Evolutionary conservation across 1,140 invertebrate species (phyloP).

Genomic region (Babylonia areolata): DNA sequence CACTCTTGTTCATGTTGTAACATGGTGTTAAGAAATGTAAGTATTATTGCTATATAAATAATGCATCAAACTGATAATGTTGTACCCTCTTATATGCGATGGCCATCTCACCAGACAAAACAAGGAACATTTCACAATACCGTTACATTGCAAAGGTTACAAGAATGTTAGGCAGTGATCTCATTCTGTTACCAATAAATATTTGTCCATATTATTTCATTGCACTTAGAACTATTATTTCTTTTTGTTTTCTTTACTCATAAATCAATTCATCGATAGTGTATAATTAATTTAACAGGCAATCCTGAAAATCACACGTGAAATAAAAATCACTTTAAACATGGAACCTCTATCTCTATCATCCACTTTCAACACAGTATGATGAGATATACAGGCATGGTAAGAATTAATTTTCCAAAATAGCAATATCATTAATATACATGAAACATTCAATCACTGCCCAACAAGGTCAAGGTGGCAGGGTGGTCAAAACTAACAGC

Average conservation of each 20-base stretch:
- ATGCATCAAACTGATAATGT: background rate
- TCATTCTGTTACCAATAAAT: background rate
- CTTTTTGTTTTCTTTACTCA: too few relatives aligned
- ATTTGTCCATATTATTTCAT: background rate
- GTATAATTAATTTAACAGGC: too few relatives aligned
- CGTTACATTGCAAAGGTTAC: background rate
- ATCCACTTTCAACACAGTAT: too few relatives aligned
- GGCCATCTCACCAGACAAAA: slow-evolving; percentile 35
- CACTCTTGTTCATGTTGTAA: background rate
- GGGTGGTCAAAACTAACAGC: slow-evolving; percentile 54
- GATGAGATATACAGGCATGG: too few relatives aligned
- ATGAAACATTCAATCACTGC: background rate
- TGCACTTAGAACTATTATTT: background rate
- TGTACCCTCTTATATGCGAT: slow-evolving; percentile 6
- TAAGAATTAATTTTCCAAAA: too few relatives aligned
- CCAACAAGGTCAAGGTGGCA: background rate
- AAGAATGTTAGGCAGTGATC: slow-evolving; percentile 2
- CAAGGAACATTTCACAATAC: background rate
- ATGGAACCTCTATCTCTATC: too few relatives aligned
- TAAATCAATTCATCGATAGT: too few relatives aligned
- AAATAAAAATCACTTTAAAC: too few relatives aligned
- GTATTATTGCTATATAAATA: background rate
- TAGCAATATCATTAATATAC: too few relatives aligned
- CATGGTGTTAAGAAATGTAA: background rate
- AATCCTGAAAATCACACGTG: too few relatives aligned